Conservation (phyloP, 2,888 invertebrate genomes). For the Vannuccia rotundouncinata region DNA sequence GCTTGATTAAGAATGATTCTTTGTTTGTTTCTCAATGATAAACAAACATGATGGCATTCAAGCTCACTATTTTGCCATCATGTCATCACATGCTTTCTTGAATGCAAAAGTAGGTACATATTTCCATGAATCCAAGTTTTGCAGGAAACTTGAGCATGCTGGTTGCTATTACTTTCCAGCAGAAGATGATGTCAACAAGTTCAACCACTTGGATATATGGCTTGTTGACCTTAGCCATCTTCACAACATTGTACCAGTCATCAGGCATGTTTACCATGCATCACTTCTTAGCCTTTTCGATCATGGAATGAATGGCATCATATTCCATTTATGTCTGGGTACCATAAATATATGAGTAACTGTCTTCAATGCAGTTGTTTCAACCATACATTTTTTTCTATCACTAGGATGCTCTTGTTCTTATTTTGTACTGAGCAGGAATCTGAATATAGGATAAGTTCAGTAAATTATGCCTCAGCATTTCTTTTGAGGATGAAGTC, state of each 20-base stretch:
- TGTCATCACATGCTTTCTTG: conserved; percentile 23
- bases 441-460: conserved; percentile 25
- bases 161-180: conserved; percentile 22
- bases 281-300: conserved; percentile 27
- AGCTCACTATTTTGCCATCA: conserved; percentile 15
- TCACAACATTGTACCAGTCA: conserved; percentile 27
- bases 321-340: conserved; percentile 13
- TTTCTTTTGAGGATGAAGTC: conserved; percentile 24
- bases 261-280: background rate
- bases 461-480: conserved; percentile 11
- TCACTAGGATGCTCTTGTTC: conserved; percentile 24
- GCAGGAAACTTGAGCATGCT: conserved; percentile 25
- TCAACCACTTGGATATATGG: conserved; percentile 25
- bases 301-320: conserved; percentile 18
- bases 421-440: conserved; percentile 29
- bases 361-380: conserved; percentile 6
- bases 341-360: conserved; percentile 25
- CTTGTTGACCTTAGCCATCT: conserved; percentile 13
- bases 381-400: conserved; percentile 26
- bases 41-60: conserved; percentile 13
- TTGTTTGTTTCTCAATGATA: conserved; percentile 17
- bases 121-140: background rate
- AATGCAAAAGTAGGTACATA: conserved; percentile 8
- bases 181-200: conserved; percentile 8
- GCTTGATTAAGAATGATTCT: background rate